phyloP scores from a whole-genome alignment of 2,888 invertebrate species.

The Rutpela maculata region DNA sequence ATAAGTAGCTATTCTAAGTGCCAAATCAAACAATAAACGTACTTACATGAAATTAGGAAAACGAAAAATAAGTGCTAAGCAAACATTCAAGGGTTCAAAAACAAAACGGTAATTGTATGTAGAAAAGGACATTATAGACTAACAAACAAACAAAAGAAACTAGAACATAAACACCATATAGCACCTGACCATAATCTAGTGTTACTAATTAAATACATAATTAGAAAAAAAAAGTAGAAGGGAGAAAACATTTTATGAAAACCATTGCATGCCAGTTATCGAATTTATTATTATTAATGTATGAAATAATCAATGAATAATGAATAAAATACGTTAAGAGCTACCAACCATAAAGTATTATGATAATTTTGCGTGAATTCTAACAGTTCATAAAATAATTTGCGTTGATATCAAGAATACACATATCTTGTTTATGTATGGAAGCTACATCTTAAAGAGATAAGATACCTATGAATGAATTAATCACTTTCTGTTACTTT shows the following conservation, averaged over 20 bases:
- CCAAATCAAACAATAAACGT: not conserved
- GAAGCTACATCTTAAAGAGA: not conserved
- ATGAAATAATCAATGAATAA: constrained; percentile 11
- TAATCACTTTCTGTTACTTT: not conserved
- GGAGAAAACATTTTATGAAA: constrained; percentile 8
- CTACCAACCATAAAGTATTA: constrained; percentile 35
- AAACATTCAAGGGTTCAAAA: constrained; percentile 29
- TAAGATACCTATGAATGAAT: not conserved
- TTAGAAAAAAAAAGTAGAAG: constrained; percentile 27
- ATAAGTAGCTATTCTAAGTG: not conserved
- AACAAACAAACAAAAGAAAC: constrained; percentile 30
- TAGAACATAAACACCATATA: constrained; percentile 24
- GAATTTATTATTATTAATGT: constrained; percentile 14
- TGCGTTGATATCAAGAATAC: not conserved
- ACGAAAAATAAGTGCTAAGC: constrained; percentile 26
- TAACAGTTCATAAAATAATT: constrained; percentile 19
- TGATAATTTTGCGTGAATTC: constrained; percentile 37
- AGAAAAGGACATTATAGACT: constrained; percentile 22
- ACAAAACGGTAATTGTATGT: constrained; percentile 9
- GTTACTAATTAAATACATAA: constrained; percentile 41
- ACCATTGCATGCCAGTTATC: constrained; percentile 33
- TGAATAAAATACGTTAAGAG: constrained; percentile 18
- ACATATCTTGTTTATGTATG: not conserved
- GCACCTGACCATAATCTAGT: constrained; percentile 15
- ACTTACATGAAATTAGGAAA: constrained; percentile 39